Conservation (phyloP, 2,797 vertebrate genomes). For the Crenuchus spilurus region DNA sequence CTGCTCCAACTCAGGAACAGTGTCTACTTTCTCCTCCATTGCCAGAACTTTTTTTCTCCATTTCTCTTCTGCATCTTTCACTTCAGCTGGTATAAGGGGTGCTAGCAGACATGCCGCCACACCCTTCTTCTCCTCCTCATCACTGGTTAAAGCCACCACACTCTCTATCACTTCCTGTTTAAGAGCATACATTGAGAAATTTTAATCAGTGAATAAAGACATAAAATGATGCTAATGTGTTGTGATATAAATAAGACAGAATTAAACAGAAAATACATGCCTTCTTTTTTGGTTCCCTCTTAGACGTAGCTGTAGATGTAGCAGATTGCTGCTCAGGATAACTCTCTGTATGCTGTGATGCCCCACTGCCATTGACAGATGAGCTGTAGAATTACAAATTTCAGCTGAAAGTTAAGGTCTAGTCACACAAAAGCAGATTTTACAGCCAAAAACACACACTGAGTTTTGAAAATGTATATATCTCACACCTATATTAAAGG, state of each 20-base stretch:
- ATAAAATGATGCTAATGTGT: background rate
- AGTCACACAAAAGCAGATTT: too few relatives aligned
- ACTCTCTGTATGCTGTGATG: slow-evolving; percentile 48
- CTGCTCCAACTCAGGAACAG: slow-evolving; percentile 69
- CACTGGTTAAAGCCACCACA: slow-evolving; percentile 89
- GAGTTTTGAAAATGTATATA: too few relatives aligned
- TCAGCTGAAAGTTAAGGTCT: slow-evolving; percentile 4
- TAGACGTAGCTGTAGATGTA: slow-evolving; percentile 29
- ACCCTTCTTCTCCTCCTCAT: slow-evolving; percentile 88
- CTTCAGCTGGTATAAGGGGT: slow-evolving; percentile 87
- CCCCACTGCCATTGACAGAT: slow-evolving; percentile 74
- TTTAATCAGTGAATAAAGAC: background rate
- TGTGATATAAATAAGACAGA: slow-evolving; percentile 11
- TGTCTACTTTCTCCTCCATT: slow-evolving; percentile 78
- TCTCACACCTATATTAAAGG: too few relatives aligned
- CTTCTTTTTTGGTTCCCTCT: slow-evolving; percentile 74
- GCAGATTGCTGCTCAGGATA: slow-evolving; percentile 60
- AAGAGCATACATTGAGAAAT: background rate
- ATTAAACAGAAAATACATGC: slow-evolving; percentile 51
- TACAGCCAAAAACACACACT: too few relatives aligned
- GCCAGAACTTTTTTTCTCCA: slow-evolving; percentile 93
- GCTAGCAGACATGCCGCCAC: slow-evolving; percentile 92
- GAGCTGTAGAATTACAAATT: slow-evolving; percentile 53
- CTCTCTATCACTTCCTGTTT: slow-evolving; percentile 93
- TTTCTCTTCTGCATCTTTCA: slow-evolving; percentile 94